Evolutionary conservation across 2,888 invertebrate species (phyloP).

Genomic region (Nomada goodeniana): DNA sequence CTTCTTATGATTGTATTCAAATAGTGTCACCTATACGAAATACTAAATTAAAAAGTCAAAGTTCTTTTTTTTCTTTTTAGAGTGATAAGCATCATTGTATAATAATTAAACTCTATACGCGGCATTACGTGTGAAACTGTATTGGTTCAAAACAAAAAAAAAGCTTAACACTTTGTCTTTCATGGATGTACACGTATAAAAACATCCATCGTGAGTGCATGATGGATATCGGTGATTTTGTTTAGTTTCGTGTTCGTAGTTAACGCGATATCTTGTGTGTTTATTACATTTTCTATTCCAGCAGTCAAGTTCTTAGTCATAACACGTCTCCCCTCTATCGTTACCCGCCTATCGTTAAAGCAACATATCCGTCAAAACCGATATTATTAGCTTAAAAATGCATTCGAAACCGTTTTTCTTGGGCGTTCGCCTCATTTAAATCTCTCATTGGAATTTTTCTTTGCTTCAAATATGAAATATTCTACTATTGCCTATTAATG

Average conservation of each 20-base stretch:
- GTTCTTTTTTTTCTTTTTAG: not conserved
- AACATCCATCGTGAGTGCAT: not conserved
- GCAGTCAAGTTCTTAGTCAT: conserved; percentile 40
- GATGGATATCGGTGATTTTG: conserved; percentile 12
- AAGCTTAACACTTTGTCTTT: conserved; percentile 1
- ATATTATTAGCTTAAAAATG: conserved; percentile 62
- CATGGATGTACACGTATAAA: conserved; percentile 18
- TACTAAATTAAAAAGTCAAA: conserved; percentile 40
- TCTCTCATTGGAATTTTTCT: conserved; percentile 52
- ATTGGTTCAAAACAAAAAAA: not conserved
- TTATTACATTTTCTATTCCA: conserved; percentile 23
- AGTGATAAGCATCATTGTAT: conserved; percentile 5
- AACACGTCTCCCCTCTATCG: conserved; percentile 33
- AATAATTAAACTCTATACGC: conserved; percentile 14
- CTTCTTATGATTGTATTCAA: conserved; percentile 22
- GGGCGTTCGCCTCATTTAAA: conserved; percentile 42
- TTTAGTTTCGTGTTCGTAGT: conserved; percentile 20
- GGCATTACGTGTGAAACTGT: conserved; percentile 19
- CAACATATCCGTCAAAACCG: conserved; percentile 59
- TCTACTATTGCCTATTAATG: conserved; percentile 74
- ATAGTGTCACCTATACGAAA: conserved; percentile 23
- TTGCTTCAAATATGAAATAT: conserved; percentile 70
- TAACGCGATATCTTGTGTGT: conserved; percentile 7
- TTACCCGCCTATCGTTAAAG: conserved; percentile 33
- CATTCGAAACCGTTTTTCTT: conserved; percentile 64